Evolutionary conservation across 2,888 invertebrate species (phyloP).

Genomic region (Drosophila birchii): DNA sequence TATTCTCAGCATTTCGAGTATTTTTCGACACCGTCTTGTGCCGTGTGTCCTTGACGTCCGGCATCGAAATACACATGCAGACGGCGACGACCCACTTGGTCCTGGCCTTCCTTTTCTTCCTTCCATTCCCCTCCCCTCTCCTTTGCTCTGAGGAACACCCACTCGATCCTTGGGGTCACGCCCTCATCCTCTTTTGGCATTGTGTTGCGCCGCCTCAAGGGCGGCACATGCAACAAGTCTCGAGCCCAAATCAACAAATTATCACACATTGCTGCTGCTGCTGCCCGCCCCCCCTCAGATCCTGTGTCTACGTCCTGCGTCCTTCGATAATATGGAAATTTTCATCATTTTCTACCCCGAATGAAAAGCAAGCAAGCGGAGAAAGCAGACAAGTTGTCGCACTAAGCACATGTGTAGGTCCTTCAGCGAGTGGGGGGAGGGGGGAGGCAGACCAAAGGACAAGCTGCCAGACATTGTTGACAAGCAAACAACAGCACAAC

Average conservation of each 20-base stretch:
- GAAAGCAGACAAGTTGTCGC: slow-evolving; percentile 56
- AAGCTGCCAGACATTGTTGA: slow-evolving; percentile 61
- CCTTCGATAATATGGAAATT: slow-evolving; percentile 84
- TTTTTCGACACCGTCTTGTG: slow-evolving; percentile 52
- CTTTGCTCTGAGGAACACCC: slow-evolving; percentile 2
- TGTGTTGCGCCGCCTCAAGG: slow-evolving; percentile 73
- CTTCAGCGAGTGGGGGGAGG: neutral
- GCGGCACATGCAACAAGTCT: slow-evolving; percentile 66
- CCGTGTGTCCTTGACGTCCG: slow-evolving; percentile 72
- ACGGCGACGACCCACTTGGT: slow-evolving; percentile 6
- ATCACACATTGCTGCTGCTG: slow-evolving; percentile 54
- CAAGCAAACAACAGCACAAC: slow-evolving; percentile 55
- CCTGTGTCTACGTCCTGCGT: slow-evolving; percentile 6
- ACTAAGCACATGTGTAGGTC: slow-evolving; percentile 11
- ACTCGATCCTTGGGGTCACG: slow-evolving; percentile 6
- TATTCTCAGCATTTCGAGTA: slow-evolving; percentile 9
- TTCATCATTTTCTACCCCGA: slow-evolving; percentile 78
- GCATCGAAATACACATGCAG: slow-evolving; percentile 59
- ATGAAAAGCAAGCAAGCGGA: slow-evolving; percentile 42
- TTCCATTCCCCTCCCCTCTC: neutral
- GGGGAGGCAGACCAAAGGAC: slow-evolving; percentile 39
- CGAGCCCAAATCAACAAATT: slow-evolving; percentile 68
- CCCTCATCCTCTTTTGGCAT: slow-evolving; percentile 34
- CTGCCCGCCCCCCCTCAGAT: neutral
- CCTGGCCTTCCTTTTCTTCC: neutral